phyloP scores from a whole-genome alignment of 2,797 vertebrate species.

The Tragelaphus eurycerus region DNA sequence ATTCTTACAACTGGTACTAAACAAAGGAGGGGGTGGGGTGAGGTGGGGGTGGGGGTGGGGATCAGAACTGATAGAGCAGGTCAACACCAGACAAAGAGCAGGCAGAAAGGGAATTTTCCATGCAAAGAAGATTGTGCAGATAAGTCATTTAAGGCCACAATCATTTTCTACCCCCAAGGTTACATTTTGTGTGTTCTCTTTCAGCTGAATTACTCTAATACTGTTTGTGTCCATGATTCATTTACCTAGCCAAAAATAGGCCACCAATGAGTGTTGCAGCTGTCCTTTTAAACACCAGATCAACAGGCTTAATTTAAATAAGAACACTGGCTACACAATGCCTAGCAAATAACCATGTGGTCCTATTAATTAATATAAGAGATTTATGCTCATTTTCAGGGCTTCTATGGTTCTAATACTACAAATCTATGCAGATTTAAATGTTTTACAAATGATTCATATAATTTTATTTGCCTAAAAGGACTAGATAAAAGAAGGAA shows the following conservation, averaged over 20 bases:
- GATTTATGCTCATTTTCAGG: conserved; percentile 29
- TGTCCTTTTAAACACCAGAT: conserved; percentile 3
- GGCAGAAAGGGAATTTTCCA: not conserved
- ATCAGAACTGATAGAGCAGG: not conserved
- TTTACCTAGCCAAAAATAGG: not conserved
- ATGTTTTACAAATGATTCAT: conserved; percentile 32
- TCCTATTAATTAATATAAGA: not conserved
- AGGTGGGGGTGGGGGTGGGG: no score
- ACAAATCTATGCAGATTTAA: conserved; percentile 23
- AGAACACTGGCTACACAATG: not conserved
- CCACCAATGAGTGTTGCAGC: not conserved
- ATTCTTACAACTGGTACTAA: not conserved
- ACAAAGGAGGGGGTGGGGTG: not conserved
- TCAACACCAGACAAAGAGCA: not conserved
- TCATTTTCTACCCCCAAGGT: not conserved
- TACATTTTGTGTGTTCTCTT: not conserved
- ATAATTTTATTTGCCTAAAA: conserved; percentile 51
- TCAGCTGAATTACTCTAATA: not conserved
- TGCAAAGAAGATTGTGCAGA: not conserved
- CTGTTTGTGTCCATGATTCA: not conserved
- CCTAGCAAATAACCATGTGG: not conserved
- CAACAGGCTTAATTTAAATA: not conserved
- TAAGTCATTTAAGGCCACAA: not conserved
- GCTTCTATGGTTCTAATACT: conserved; percentile 19
- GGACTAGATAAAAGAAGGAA: conserved; percentile 25